phyloP scores from a whole-genome alignment of 2,113 vertebrate species.

The Nettapus auritus region DNA sequence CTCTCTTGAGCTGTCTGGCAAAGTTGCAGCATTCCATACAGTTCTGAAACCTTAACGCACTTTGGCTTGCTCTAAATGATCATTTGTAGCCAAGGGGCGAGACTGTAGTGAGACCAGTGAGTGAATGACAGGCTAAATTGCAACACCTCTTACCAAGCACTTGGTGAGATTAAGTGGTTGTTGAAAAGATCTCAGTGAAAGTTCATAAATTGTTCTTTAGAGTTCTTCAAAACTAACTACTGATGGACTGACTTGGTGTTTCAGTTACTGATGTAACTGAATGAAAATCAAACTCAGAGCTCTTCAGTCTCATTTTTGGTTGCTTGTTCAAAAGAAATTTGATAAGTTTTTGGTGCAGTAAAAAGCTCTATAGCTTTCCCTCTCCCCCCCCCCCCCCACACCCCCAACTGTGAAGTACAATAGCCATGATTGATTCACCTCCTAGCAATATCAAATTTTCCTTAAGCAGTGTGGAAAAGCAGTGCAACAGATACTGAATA shows the following conservation, averaged over 20 bases:
- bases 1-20: neutral
- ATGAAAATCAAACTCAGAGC: neutral
- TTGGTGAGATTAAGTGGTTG: slow-evolving; percentile 5
- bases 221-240: neutral
- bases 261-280: neutral
- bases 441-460: neutral
- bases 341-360: slow-evolving; percentile 14
- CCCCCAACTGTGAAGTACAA: neutral
- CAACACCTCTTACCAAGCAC: neutral
- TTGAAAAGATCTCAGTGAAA: neutral
- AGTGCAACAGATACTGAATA: neutral
- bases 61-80: neutral
- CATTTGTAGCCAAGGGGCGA: neutral
- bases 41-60: neutral
- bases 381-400: neutral
- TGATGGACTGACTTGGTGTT: neutral
- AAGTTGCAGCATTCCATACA: neutral
- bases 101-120: neutral
- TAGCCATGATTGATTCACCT: neutral
- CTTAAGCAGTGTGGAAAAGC: neutral
- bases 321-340: neutral
- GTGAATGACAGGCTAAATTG: neutral
- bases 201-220: slow-evolving; percentile 11
- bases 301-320: slow-evolving; percentile 3
- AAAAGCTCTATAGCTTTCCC: neutral